A percentile compares a stretch with the other conserved stretches of the same genome.
Conservation (phyloP, 2,797 vertebrate species). For the Orientallactaga sibirica region DNA sequence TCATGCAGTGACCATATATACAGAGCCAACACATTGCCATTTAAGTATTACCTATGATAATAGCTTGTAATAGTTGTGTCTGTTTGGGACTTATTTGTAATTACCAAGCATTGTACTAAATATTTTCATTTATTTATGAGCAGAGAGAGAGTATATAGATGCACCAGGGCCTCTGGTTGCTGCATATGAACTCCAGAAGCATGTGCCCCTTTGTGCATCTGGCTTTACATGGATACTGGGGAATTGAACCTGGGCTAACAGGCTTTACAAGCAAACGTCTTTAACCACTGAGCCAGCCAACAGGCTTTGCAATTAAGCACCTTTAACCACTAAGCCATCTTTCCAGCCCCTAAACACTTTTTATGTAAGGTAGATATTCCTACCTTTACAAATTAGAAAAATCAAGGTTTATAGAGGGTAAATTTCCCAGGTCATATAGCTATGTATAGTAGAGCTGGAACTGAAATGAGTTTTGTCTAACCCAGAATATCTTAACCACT, state of each 20-base stretch:
- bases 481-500: not conserved
- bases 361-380: not conserved
- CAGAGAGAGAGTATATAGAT: too few relatives aligned
- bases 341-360: not conserved
- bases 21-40: not conserved
- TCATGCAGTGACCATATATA: not conserved
- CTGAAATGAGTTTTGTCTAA: not conserved
- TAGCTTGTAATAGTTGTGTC: slow-evolving; percentile 36
- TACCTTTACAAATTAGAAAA: slow-evolving; percentile 41
- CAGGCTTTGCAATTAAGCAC: too few relatives aligned
- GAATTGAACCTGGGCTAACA: too few relatives aligned
- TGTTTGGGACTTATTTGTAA: slow-evolving; percentile 28
- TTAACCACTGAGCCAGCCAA: too few relatives aligned
- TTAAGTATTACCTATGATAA: not conserved
- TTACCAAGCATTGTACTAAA: slow-evolving; percentile 1
- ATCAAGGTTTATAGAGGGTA: not conserved
- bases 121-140: not conserved
- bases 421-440: not conserved
- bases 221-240: too few relatives aligned
- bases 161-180: too few relatives aligned
- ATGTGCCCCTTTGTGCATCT: too few relatives aligned
- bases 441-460: slow-evolving; percentile 9
- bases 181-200: too few relatives aligned
- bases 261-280: too few relatives aligned
- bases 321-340: too few relatives aligned